phyloP scores from a whole-genome alignment of 2,888 invertebrate genomes.

The Syritta pipiens region DNA sequence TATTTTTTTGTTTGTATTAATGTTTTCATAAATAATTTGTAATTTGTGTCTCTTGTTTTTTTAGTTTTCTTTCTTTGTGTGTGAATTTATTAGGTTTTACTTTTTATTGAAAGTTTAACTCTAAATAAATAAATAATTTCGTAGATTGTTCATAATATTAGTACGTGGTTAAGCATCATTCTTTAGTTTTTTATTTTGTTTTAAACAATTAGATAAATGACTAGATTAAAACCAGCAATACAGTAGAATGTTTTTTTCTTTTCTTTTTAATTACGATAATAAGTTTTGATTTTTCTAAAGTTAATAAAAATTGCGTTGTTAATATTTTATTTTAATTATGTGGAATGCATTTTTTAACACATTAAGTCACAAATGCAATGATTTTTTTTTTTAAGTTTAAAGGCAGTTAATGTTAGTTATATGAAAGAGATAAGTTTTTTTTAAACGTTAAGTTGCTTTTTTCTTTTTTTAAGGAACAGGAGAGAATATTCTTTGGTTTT shows the following conservation, averaged over 20 bases:
- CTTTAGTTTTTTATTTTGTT: no score
- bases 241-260: conserved; percentile 10
- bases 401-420: conserved; percentile 59
- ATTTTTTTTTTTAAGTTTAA: conserved; percentile 18
- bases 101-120: conserved; percentile 6
- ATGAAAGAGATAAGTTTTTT: conserved; percentile 15
- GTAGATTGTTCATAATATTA: conserved; percentile 1
- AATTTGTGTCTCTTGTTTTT: conserved; percentile 8
- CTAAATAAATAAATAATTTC: conserved; percentile 41
- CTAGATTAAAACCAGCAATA: conserved; percentile 61
- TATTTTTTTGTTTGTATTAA: conserved; percentile 3
- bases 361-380: conserved; percentile 33
- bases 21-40: conserved; percentile 48
- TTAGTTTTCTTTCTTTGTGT: not conserved
- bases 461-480: conserved; percentile 36
- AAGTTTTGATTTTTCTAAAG: not conserved
- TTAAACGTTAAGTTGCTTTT: conserved; percentile 14
- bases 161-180: conserved; percentile 5
- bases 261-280: conserved; percentile 1
- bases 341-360: conserved; percentile 54
- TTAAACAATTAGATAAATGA: conserved; percentile 45
- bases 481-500: conserved; percentile 47
- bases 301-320: conserved; percentile 11
- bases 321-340: conserved; percentile 3
- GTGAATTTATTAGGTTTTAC: conserved; percentile 4